Conservation (phyloP, 2,797 vertebrate species). For the Neostethus bicornis region DNA sequence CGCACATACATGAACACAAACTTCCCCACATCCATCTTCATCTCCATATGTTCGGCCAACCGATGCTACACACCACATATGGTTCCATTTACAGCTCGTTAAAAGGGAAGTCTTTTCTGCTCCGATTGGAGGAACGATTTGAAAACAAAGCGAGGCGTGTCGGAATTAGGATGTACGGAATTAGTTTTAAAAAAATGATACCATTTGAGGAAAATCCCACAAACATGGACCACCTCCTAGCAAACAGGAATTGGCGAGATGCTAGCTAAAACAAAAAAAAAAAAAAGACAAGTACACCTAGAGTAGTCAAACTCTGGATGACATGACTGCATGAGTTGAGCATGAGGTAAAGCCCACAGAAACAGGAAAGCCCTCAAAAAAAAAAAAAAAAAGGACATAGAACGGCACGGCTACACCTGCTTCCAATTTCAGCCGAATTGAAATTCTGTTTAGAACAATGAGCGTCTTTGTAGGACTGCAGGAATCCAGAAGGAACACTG, state of each 20-base stretch:
- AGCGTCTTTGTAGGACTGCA: constrained; percentile 60
- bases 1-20: constrained; percentile 8
- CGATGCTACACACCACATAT: constrained; percentile 42
- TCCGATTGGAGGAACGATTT: constrained; percentile 28
- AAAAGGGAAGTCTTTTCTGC: constrained; percentile 39
- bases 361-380: neutral
- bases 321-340: constrained; percentile 38
- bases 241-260: too few relatives aligned
- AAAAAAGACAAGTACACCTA: neutral
- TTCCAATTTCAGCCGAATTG: constrained; percentile 75
- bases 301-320: constrained; percentile 9
- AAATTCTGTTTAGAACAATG: constrained; percentile 73
- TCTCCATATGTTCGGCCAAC: constrained; percentile 15
- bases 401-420: constrained; percentile 70
- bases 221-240: constrained; percentile 27
- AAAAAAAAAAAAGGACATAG: constrained; percentile 32
- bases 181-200: constrained; percentile 40
- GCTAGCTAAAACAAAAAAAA: neutral
- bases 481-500: constrained; percentile 27
- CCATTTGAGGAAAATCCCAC: constrained; percentile 38
- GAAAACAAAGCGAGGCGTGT: constrained; percentile 20
- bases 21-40: constrained; percentile 7
- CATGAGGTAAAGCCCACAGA: constrained; percentile 26
- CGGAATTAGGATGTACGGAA: constrained; percentile 32
- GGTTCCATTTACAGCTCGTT: constrained; percentile 45